phyloP scores from a whole-genome alignment of 2,113 vertebrate genomes.

The Eretmochelys imbricata region DNA sequence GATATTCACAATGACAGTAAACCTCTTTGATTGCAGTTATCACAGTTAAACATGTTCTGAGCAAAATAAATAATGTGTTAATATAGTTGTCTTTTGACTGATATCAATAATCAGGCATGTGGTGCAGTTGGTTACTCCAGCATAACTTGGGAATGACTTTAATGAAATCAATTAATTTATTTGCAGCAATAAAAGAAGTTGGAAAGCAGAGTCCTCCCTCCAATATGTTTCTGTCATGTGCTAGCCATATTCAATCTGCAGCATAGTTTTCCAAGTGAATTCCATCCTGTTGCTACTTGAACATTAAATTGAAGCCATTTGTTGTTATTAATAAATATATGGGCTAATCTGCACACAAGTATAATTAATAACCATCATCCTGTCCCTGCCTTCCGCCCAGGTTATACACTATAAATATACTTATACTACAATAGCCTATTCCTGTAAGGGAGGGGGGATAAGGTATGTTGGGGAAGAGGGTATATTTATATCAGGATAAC shows the following conservation, averaged over 20 bases:
- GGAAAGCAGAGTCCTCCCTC: neutral
- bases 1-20: neutral
- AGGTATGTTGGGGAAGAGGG: too few species aligned
- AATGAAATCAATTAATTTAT: neutral
- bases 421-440: neutral
- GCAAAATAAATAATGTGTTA: accelerated
- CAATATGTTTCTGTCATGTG: neutral
- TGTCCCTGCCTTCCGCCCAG: neutral
- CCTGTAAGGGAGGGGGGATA: neutral
- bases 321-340: neutral
- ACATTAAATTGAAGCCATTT: neutral
- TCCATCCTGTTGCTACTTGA: neutral
- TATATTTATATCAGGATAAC: too few species aligned
- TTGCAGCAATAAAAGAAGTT: neutral
- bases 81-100: neutral
- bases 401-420: neutral
- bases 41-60: neutral
- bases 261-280: neutral
- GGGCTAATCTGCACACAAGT: neutral
- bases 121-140: neutral
- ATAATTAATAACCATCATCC: neutral
- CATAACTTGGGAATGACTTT: neutral
- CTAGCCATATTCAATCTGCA: neutral
- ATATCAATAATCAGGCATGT: neutral
- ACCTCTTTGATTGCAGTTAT: neutral